Percentiles rank a stretch among this genome's conserved stretches.
These are phyloP conservation scores for Cryptosula pallasiana DNA, from an alignment of 2,888 invertebrate genomes.

Conservation along the genomic window DNA sequence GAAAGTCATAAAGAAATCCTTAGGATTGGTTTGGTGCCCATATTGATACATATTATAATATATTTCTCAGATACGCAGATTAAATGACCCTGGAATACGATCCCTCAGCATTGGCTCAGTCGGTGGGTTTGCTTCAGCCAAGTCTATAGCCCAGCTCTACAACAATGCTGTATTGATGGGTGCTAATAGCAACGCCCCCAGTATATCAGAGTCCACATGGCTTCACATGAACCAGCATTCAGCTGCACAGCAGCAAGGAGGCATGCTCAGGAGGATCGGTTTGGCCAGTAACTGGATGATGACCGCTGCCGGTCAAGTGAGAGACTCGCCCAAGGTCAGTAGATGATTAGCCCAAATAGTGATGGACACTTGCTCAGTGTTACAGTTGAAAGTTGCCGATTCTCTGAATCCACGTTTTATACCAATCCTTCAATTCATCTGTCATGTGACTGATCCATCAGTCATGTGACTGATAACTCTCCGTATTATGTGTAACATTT, in stretches of 20 bases:
- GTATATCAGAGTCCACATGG: conserved; percentile 4
- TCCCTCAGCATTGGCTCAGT: conserved; percentile 22
- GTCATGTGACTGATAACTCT: too few relatives aligned
- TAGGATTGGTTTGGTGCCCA: too few relatives aligned
- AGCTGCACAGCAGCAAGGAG: background rate
- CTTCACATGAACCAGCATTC: background rate
- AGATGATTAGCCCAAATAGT: too few relatives aligned
- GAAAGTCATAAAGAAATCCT: too few relatives aligned
- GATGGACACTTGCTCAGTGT: too few relatives aligned
- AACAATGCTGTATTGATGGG: background rate
- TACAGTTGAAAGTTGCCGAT: too few relatives aligned
- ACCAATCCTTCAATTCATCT: too few relatives aligned
- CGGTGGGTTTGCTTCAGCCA: conserved; percentile 25
- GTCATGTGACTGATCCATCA: too few relatives aligned
- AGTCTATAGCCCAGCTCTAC: conserved; percentile 24
- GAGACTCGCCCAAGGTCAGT: conserved; percentile 20
- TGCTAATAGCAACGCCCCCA: background rate
- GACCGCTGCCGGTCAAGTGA: conserved; percentile 4
- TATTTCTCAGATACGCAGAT: conserved; percentile 12
- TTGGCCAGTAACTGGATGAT: background rate
- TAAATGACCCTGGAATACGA: conserved; percentile 25
- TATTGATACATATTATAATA: too few relatives aligned
- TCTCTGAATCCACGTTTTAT: too few relatives aligned
- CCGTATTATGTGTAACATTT: too few relatives aligned
- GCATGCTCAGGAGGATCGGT: background rate